Evolutionary conservation across 1,140 invertebrate genomes (phyloP).

Genomic region (Orussus abietinus): DNA sequence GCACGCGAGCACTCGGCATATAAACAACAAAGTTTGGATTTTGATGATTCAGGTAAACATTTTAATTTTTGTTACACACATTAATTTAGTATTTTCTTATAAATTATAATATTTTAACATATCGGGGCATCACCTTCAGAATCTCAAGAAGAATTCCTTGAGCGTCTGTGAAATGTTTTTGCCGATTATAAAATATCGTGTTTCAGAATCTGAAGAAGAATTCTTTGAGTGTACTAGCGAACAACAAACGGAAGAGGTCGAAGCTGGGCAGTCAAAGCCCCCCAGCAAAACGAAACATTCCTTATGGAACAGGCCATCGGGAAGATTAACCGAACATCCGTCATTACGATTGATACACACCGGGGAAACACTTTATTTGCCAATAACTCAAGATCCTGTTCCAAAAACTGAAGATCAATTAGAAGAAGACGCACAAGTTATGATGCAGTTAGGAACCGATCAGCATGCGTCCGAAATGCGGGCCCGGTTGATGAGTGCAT

Average conservation of each 20-base stretch:
- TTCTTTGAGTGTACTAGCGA: slow-evolving; percentile 81
- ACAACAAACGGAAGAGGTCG: slow-evolving; percentile 51
- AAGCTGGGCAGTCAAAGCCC: slow-evolving; percentile 26
- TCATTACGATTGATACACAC: slow-evolving; percentile 64
- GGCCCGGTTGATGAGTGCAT: slow-evolving; percentile 92
- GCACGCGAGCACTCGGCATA: slow-evolving; percentile 52
- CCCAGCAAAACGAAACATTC: slow-evolving; percentile 49
- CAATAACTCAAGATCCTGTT: slow-evolving; percentile 89
- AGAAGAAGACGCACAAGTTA: slow-evolving; percentile 86
- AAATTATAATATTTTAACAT: too few relatives aligned
- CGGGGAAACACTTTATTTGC: slow-evolving; percentile 76
- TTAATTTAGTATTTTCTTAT: too few relatives aligned
- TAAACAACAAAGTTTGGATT: slow-evolving; percentile 31
- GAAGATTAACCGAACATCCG: slow-evolving; percentile 66
- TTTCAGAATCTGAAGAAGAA: slow-evolving; percentile 71
- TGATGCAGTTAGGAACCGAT: slow-evolving; percentile 82
- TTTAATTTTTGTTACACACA: neutral
- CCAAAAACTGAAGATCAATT: slow-evolving; percentile 97
- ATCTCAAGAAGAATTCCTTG: too few relatives aligned
- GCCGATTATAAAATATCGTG: too few relatives aligned
- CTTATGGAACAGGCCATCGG: slow-evolving; percentile 68
- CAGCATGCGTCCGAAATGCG: slow-evolving; percentile 78
- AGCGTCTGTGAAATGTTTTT: too few relatives aligned
- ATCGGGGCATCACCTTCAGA: too few relatives aligned
- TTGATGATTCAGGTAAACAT: slow-evolving; percentile 26